phyloP scores from a whole-genome alignment of 2,888 invertebrate genomes.

The Athalia cordata region DNA sequence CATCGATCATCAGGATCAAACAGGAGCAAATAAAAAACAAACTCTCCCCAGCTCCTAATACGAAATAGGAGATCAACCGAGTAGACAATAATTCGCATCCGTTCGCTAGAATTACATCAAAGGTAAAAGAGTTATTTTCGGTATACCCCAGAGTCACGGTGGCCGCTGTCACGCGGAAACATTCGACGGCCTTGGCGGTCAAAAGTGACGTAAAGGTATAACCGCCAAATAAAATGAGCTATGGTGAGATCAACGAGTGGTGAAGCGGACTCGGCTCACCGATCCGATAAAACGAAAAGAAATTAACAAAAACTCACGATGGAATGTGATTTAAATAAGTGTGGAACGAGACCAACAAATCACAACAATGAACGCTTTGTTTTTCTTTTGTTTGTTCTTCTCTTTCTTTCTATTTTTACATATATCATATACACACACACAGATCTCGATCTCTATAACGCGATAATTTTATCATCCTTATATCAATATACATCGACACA shows the following conservation, averaged over 20 bases:
- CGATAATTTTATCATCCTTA: too few species aligned
- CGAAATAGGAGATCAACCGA: not conserved
- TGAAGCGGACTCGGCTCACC: constrained; percentile 33
- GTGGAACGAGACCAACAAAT: constrained; percentile 44
- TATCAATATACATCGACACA: too few species aligned
- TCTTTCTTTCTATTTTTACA: too few species aligned
- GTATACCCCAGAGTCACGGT: constrained; percentile 14
- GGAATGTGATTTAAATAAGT: constrained; percentile 42
- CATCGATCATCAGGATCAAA: constrained; percentile 4
- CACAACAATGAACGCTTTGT: constrained; percentile 33
- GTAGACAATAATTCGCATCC: constrained; percentile 15
- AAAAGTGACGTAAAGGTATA: constrained; percentile 43
- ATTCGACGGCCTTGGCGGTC: constrained; percentile 46
- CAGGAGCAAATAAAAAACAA: not conserved
- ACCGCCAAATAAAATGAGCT: constrained; percentile 37
- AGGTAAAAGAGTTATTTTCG: constrained; percentile 5
- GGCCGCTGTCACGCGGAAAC: constrained; percentile 46
- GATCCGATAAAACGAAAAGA: constrained; percentile 29
- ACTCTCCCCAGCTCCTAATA: not conserved
- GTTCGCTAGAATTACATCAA: constrained; percentile 19
- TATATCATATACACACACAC: too few species aligned
- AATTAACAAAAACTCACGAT: constrained; percentile 43
- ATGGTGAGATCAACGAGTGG: constrained; percentile 25
- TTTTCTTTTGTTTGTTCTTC: not conserved
- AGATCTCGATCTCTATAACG: too few species aligned